Evolutionary conservation across 2,797 vertebrate genomes (phyloP).

Genomic region (Hephaestus fuliginosus): DNA sequence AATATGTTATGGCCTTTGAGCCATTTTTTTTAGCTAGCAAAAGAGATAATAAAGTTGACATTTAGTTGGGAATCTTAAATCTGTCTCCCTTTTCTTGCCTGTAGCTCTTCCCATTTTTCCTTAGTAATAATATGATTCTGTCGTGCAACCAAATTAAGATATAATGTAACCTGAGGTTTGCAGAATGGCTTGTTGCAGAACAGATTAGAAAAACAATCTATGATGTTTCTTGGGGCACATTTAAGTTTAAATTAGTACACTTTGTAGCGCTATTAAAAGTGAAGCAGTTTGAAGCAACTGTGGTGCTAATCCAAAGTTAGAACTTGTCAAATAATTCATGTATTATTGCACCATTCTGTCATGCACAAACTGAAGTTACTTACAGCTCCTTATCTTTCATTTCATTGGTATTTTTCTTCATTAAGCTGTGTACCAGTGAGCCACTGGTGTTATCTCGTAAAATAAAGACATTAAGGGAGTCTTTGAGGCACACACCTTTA

Average conservation of each 20-base stretch:
- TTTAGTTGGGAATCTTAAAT: conserved; percentile 30
- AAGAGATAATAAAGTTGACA: conserved; percentile 41
- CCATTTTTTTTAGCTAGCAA: conserved; percentile 20
- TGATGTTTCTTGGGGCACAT: conserved; percentile 52
- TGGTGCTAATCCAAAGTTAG: neutral
- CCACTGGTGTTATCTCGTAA: conserved; percentile 55
- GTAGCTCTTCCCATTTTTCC: conserved; percentile 27
- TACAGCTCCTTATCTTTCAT: conserved; percentile 33
- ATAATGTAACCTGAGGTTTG: conserved; percentile 59
- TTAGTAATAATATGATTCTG: conserved; percentile 47
- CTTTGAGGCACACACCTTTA: conserved; percentile 62
- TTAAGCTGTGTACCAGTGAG: conserved; percentile 27
- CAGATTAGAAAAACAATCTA: conserved; percentile 59
- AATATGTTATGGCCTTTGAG: conserved; percentile 27
- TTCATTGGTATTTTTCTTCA: conserved; percentile 50
- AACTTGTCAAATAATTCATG: conserved; percentile 6
- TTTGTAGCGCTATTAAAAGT: conserved; percentile 1
- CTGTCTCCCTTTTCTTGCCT: conserved; percentile 8
- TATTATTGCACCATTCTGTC: neutral
- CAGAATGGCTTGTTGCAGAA: conserved; percentile 53
- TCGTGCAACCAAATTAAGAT: conserved; percentile 58
- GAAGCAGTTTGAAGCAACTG: conserved; percentile 8
- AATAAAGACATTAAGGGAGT: conserved; percentile 67
- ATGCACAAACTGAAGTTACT: neutral
- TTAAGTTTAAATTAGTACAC: conserved; percentile 28